Base-by-base conservation (phyloP, 2,113 vertebrate species). In the Probosciger aterrimus region DNA sequence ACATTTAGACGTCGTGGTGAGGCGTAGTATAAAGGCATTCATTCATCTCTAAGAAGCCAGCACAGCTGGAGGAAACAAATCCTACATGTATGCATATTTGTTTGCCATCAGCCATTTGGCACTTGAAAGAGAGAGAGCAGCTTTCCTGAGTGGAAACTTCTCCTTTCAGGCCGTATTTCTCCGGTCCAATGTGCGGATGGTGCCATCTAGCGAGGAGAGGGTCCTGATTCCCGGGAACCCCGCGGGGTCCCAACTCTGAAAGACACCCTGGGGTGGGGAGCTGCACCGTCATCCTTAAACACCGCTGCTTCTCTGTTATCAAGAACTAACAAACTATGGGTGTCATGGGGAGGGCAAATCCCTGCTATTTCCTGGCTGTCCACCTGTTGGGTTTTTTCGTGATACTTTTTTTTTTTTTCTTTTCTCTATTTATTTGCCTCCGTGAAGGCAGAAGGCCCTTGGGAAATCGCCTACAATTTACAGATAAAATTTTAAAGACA, bases 141-240 rank as follows among this genome's bases (percentile, higher is more conserved):
- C 20, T 43, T 47, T 18, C 12, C 39, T 1, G 27, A 7, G 27
- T 11, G 25, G 37, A 14, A 68, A 25, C 14, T 4, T n/a, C 0
- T 16, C 65, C 31, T 23, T 16, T 5, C 37, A 5, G 47, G 25
- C 1, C 0, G 9, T 0, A 0, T 30, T 27, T 43, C 46, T 7
- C 18, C 4, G 6, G 12, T 25, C 7, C 13, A 4, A 7, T 7
- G 19, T 14, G 71, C 16, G 8, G 18, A 3, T 90, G 91, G 27
- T 83, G 94, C 97, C 98, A 96, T 33, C 98, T 98, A 96, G 94
- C 25, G 97, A 76, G 39, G 23, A 55, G 64, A 75, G 68, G 11
- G 11, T 18, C 87, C 46, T 7, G 6, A 10, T 9, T 5, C 12
- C 13, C 9, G 19, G 63, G 59, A 86, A 10, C 5, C 20, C 65